Base-by-base conservation (phyloP, 2,113 vertebrate genomes). In the Nyctereutes procyonoides region DNA sequence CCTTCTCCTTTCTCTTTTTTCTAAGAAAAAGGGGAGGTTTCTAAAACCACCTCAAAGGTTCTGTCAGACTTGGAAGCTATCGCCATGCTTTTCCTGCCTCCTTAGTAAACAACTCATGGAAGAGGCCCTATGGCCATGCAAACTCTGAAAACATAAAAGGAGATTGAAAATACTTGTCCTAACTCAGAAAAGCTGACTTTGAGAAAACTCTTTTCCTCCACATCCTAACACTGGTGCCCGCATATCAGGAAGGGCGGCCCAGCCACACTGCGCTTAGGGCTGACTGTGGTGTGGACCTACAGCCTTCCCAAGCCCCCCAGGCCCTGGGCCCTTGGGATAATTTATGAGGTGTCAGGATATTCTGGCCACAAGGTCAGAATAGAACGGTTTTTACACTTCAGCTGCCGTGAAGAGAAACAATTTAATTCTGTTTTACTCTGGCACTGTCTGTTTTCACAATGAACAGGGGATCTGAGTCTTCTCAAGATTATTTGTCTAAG, bases 271-370 rank as follows among this genome's bases (percentile, higher is more conserved):
- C 15, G 4, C 51, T 77, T 43, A 13, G 30, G 2, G 93, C 94
- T 96, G 96, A 94, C 98, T 76, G 98, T 74, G 90, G 90, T 77
- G 95, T 17, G 81, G 89, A 92, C 92, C 95, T 97, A 95, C 96
- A 93, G 96, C 97, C 98, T 97, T 87, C 96, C 93, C 87, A 97
- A 96, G 96, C 88, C 94, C 90, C 71, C 97, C 15, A 0, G 30
- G 83, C 82, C 71, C 80, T 94, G 86, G 5, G 93, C 98, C 97
- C 98, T 97, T 96, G 73, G 85, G 97, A 98, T 99, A 99, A 99
- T 99, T 99, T 99, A 99, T 99, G 99, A 99, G 98, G 99, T 99
- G 98, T 99, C 98, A 98, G 98, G 98, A 98, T 98, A 98, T 98
- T 98, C 98, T 89, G 48, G 98, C 98, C 98, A 98, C 98, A 98